phyloP scores from a whole-genome alignment of 2,113 vertebrate genomes.

The Cardinalis cardinalis region DNA sequence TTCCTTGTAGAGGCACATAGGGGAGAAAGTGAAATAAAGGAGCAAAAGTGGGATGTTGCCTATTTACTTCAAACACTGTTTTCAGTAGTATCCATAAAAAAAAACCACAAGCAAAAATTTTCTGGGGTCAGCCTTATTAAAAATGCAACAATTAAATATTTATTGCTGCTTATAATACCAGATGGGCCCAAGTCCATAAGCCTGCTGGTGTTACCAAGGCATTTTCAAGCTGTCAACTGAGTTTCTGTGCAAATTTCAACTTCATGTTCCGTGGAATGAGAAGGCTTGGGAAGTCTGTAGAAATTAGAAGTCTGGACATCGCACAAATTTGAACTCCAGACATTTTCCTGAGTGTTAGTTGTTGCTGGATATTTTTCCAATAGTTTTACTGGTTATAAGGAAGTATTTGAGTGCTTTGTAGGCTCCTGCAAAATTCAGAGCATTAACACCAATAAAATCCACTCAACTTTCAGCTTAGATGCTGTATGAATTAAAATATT shows the following conservation, averaged over 20 bases:
- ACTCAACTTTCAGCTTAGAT: neutral
- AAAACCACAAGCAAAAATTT: neutral
- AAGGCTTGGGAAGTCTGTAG: neutral
- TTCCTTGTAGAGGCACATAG: neutral
- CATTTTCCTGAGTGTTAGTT: neutral
- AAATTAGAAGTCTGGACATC: neutral
- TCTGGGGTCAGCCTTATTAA: neutral
- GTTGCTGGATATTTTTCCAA: neutral
- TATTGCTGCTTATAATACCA: conserved; percentile 2
- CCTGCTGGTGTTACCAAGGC: neutral
- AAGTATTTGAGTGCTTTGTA: neutral
- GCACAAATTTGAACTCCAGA: neutral
- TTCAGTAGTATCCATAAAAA: neutral
- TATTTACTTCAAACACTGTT: neutral
- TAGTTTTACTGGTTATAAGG: neutral
- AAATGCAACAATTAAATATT: conserved; percentile 24
- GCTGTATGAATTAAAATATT: conserved; percentile 17
- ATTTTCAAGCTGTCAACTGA: neutral
- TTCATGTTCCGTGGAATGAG: neutral
- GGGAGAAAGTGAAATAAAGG: neutral
- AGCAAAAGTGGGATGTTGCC: neutral
- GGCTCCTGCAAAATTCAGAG: neutral
- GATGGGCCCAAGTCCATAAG: neutral
- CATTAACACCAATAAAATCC: neutral
- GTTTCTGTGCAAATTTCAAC: neutral